A percentile compares a stretch with the other conserved stretches of the same genome.
These are phyloP conservation scores for Sialis fuliginosa DNA, from an alignment of 2,888 invertebrate species.

Conservation along the genomic window DNA sequence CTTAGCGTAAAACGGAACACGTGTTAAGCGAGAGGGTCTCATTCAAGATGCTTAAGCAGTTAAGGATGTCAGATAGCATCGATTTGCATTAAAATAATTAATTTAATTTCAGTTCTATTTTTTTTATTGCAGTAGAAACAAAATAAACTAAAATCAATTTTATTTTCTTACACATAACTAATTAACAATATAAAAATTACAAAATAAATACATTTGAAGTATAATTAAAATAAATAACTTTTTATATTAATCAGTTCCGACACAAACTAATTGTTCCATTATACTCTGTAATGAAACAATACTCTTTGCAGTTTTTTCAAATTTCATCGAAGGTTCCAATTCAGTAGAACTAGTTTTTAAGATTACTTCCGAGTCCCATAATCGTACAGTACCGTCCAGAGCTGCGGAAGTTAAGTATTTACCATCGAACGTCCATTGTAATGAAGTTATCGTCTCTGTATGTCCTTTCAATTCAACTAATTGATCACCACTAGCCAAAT, in stretches of 20 bases:
- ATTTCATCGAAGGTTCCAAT: not conserved
- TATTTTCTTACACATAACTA: not conserved
- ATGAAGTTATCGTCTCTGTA: conserved; percentile 38
- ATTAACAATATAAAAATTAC: not conserved
- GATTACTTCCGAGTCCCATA: conserved; percentile 33
- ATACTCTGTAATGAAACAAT: not conserved
- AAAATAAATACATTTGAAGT: not conserved
- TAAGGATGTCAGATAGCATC: too few relatives aligned
- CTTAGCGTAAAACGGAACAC: too few relatives aligned
- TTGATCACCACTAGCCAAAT: conserved; percentile 43
- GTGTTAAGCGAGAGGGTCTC: too few relatives aligned
- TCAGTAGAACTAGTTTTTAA: not conserved
- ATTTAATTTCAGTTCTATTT: not conserved
- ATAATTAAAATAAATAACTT: not conserved
- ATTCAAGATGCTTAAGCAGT: too few relatives aligned
- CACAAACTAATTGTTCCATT: not conserved
- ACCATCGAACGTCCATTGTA: conserved; percentile 42
- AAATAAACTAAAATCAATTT: not conserved
- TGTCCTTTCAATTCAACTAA: conserved; percentile 46
- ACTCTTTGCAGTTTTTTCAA: not conserved
- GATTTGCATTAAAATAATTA: not conserved
- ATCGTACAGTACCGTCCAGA: conserved; percentile 42
- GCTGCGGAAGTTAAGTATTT: conserved; percentile 47
- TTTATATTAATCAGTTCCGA: not conserved
- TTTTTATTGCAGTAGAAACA: not conserved